phyloP scores from a whole-genome alignment of 2,797 vertebrate species.

The Cirrhinus mrigala region DNA sequence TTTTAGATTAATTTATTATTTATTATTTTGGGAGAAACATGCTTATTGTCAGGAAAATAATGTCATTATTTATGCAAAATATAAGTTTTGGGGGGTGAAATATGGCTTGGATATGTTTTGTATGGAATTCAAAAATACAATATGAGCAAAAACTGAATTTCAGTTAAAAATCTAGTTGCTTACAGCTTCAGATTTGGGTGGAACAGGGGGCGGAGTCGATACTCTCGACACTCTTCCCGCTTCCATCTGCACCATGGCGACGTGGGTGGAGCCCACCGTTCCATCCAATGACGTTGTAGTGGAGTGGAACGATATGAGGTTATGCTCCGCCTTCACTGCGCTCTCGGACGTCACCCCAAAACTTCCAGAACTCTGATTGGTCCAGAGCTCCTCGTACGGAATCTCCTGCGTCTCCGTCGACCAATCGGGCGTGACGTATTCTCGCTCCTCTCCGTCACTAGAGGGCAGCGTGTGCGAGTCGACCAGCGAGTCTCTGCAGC shows the following conservation, averaged over 20 bases:
- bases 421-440: slow-evolving; percentile 94
- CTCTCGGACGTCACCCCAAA: slow-evolving; percentile 73
- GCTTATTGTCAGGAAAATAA: not conserved
- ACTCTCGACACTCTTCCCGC: slow-evolving; percentile 80
- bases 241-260: slow-evolving; percentile 70
- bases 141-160: too few relatives aligned
- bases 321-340: slow-evolving; percentile 78
- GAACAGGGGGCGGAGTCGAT: slow-evolving; percentile 87
- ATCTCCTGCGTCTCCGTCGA: slow-evolving; percentile 88
- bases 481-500: slow-evolving; percentile 80
- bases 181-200: slow-evolving; percentile 98
- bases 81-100: not conserved
- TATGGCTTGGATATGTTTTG: not conserved
- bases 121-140: too few relatives aligned
- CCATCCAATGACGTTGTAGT: slow-evolving; percentile 76
- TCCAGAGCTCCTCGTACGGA: slow-evolving; percentile 97
- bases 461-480: slow-evolving; percentile 62
- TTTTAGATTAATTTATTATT: too few relatives aligned
- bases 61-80: not conserved
- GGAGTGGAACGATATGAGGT: slow-evolving; percentile 86
- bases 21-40: not conserved
- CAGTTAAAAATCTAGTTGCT: slow-evolving; percentile 68
- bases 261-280: slow-evolving; percentile 71
- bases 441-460: slow-evolving; percentile 82
- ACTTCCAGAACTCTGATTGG: slow-evolving; percentile 79